These are phyloP conservation scores for Myripristis jacobus DNA, from an alignment of 2,797 vertebrate species.

Conservation along the genomic window DNA sequence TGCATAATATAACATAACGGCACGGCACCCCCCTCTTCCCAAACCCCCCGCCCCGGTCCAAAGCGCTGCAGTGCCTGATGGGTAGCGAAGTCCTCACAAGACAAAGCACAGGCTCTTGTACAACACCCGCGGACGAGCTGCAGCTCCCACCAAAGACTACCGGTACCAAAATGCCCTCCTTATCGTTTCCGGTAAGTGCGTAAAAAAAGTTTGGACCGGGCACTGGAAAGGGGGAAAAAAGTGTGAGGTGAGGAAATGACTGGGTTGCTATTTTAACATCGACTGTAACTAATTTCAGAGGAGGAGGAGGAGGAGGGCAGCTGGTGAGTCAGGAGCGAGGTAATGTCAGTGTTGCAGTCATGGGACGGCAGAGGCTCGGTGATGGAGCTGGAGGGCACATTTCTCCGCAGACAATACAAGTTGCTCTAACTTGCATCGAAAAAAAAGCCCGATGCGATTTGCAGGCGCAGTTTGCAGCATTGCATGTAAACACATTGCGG, in stretches of 20 bases:
- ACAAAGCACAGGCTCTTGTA: constrained; percentile 38
- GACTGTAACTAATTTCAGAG: constrained; percentile 56
- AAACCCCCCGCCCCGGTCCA: constrained; percentile 32
- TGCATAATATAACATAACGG: constrained; percentile 57
- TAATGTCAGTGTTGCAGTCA: constrained; percentile 31
- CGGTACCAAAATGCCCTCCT: constrained; percentile 74
- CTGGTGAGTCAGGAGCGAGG: constrained; percentile 52
- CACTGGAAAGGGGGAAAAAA: constrained; percentile 57
- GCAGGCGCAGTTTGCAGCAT: neutral
- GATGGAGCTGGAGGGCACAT: constrained; percentile 36
- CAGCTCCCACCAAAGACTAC: constrained; percentile 76
- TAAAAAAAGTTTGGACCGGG: constrained; percentile 81
- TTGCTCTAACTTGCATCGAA: constrained; percentile 65
- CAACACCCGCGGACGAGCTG: constrained; percentile 29
- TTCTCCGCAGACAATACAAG: constrained; percentile 67
- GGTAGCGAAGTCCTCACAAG: constrained; percentile 76
- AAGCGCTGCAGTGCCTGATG: constrained; percentile 69
- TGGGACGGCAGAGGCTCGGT: constrained; percentile 5
- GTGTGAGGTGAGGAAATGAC: constrained; percentile 73
- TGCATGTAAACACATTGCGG: neutral
- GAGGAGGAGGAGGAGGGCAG: constrained; percentile 60
- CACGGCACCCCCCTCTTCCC: constrained; percentile 42
- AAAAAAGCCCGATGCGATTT: constrained; percentile 11
- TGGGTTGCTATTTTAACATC: constrained; percentile 59
- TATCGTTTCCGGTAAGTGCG: constrained; percentile 79